phyloP scores from a whole-genome alignment of 2,888 invertebrate genomes.

The Lithophane leautieri region DNA sequence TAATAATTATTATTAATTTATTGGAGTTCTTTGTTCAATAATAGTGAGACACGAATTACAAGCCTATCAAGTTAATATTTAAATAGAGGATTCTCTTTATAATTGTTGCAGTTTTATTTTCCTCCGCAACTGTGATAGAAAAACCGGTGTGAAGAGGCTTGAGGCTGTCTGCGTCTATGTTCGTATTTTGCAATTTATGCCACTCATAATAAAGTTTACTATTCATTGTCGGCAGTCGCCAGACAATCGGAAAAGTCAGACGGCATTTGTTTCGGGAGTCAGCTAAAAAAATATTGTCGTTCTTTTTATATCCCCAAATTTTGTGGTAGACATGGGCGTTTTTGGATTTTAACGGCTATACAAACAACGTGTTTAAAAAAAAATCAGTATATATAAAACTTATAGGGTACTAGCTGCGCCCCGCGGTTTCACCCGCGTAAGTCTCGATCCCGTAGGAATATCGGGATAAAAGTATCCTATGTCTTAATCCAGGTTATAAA shows the following conservation, averaged over 20 bases:
- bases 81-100: conserved; percentile 86
- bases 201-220: neutral
- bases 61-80: conserved; percentile 84
- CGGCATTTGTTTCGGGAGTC: neutral
- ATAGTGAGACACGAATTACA: conserved; percentile 84
- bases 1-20: conserved; percentile 73
- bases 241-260: neutral
- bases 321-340: no score
- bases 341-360: no score
- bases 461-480: no score
- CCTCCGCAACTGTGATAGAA: neutral
- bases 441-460: no score
- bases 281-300: neutral
- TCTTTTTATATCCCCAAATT: neutral
- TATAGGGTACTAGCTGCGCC: no score
- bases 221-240: neutral
- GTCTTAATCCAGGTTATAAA: no score
- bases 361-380: no score
- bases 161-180: neutral
- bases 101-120: conserved; percentile 67
- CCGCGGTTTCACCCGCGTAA: no score
- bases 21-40: conserved; percentile 78
- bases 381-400: no score
- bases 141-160: neutral
- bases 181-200: neutral